Conservation (phyloP, 2,797 vertebrate species). For the Limnodromus scolopaceus region DNA sequence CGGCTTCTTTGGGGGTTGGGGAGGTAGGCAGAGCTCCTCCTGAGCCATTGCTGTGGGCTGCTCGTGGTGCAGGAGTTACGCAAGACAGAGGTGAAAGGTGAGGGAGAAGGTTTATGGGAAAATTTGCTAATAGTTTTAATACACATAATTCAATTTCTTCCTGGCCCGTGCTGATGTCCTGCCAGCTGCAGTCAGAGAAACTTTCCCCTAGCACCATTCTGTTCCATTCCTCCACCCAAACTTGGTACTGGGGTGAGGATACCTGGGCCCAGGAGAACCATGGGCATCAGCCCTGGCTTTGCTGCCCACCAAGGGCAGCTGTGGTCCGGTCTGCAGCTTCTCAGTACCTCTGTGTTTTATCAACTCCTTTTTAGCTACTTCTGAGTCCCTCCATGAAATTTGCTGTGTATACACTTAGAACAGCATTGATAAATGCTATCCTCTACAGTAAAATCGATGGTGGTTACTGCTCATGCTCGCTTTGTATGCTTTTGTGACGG, state of each 20-base stretch:
- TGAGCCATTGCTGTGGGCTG: background rate
- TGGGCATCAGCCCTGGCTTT: background rate
- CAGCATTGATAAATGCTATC: background rate
- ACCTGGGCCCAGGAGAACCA: background rate
- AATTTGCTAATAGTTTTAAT: background rate
- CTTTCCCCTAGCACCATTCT: background rate
- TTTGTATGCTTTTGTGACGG: background rate
- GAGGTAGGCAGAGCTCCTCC: background rate
- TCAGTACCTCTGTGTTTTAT: background rate
- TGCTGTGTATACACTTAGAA: background rate
- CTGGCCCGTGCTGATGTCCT: background rate
- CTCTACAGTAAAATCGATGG: background rate
- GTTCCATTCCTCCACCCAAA: background rate
- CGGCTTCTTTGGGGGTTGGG: background rate
- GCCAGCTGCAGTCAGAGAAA: background rate
- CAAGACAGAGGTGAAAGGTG: background rate
- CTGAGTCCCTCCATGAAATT: background rate
- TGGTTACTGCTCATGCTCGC: background rate
- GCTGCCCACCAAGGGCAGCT: background rate
- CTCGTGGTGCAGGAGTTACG: fast-evolving
- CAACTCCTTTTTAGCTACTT: background rate
- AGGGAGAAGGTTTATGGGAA: background rate
- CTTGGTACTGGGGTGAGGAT: background rate
- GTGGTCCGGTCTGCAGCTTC: background rate
- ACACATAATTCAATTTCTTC: background rate